A percentile compares a stretch with the other conserved stretches of the same genome.
phyloP scores from a whole-genome alignment of 2,888 invertebrate species.

The Daptonema setosum region DNA sequence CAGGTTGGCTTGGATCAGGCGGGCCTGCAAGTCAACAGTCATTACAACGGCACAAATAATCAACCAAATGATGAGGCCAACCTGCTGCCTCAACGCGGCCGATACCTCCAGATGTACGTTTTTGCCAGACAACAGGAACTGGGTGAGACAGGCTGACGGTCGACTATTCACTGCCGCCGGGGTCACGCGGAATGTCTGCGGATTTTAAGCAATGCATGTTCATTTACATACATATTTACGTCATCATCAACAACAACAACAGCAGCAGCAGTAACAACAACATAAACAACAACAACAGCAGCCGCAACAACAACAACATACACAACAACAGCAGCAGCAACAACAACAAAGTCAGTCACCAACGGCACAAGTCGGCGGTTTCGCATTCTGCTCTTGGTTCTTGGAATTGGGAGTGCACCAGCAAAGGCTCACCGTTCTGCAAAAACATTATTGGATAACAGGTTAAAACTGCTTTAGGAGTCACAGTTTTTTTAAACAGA shows the following conservation, averaged over 20 bases:
- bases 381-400: not conserved
- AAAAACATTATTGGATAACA: too few relatives aligned
- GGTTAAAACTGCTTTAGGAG: not conserved
- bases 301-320: too few relatives aligned
- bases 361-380: not conserved
- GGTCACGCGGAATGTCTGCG: slow-evolving; percentile 56
- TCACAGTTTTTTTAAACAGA: too few relatives aligned
- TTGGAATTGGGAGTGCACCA: slow-evolving; percentile 68
- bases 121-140: slow-evolving; percentile 71
- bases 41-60: not conserved
- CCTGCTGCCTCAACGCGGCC: not conserved
- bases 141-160: slow-evolving; percentile 85
- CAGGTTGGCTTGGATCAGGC: not conserved
- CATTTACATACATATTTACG: not conserved
- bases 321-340: too few relatives aligned
- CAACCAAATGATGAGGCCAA: too few relatives aligned
- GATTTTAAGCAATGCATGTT: slow-evolving; percentile 10
- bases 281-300: too few relatives aligned
- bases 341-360: too few relatives aligned
- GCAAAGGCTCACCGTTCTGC: slow-evolving; percentile 39
- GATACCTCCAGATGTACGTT: slow-evolving; percentile 19
- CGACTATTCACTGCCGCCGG: slow-evolving; percentile 87
- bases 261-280: too few relatives aligned
- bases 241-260: too few relatives aligned
- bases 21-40: too few relatives aligned